Percentiles rank a stretch among this genome's conserved stretches.
Conservation (phyloP, 2,113 vertebrate species). For the Dicerorhinus sumatrensis region DNA sequence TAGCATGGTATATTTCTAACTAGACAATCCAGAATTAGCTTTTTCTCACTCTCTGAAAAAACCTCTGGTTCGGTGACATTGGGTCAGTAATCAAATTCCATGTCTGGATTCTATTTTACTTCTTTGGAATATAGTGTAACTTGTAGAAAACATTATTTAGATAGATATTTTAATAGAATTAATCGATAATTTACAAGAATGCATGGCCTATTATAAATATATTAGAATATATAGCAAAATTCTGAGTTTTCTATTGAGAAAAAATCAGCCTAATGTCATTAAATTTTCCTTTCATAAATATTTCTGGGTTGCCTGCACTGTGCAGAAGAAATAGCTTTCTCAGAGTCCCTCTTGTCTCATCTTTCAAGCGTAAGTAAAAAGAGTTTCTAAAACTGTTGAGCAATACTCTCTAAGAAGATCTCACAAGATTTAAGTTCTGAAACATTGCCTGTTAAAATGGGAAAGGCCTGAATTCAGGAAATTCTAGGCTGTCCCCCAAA, state of each 20-base stretch:
- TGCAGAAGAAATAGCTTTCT: neutral
- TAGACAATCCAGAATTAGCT: neutral
- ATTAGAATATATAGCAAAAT: neutral
- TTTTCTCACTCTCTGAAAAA: neutral
- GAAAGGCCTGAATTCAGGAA: slow-evolving; percentile 22
- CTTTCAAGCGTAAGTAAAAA: neutral
- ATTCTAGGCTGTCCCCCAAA: neutral
- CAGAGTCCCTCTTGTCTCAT: neutral
- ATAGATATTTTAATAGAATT: neutral
- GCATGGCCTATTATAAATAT: neutral
- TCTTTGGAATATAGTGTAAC: neutral
- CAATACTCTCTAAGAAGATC: neutral
- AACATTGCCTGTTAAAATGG: neutral
- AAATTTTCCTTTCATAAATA: neutral
- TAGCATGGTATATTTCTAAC: neutral
- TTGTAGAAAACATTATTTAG: neutral
- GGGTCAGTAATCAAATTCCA: neutral
- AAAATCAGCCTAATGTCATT: neutral
- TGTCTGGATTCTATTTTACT: neutral
- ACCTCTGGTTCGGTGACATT: neutral
- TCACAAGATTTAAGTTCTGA: neutral
- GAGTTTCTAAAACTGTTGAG: neutral
- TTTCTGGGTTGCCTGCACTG: neutral
- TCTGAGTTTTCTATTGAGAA: neutral
- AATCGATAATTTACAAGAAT: neutral